Conservation (phyloP, 1,140 invertebrate genomes). For the Drosophila fuyamai region DNA sequence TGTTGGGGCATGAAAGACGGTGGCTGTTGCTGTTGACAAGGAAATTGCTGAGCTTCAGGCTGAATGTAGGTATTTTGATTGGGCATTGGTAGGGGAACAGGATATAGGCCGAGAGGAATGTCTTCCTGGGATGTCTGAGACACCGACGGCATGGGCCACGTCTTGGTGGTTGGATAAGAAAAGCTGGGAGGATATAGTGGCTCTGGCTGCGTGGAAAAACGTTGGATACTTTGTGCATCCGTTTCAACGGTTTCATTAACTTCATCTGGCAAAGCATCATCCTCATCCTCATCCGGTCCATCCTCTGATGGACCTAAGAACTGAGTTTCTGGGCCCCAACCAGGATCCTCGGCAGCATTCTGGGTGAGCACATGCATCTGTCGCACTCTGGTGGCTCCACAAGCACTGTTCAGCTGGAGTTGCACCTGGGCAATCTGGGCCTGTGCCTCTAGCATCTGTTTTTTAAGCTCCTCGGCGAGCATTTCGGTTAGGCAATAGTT, state of each 20-base stretch:
- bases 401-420: conserved; percentile 37
- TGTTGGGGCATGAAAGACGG: not conserved
- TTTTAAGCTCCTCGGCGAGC: conserved; percentile 52
- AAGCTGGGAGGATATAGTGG: not conserved
- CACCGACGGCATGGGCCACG: not conserved
- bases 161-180: not conserved
- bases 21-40: conserved; percentile 3
- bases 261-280: not conserved
- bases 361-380: conserved; percentile 8
- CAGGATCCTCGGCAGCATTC: not conserved
- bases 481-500: conserved; percentile 35
- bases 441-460: conserved; percentile 57
- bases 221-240: not conserved
- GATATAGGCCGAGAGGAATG: conserved; percentile 14
- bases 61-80: not conserved
- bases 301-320: not conserved
- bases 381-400: conserved; percentile 6
- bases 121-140: not conserved
- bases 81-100: not conserved
- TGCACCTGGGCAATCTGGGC: conserved; percentile 56
- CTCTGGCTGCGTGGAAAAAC: too few relatives aligned
- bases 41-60: not conserved
- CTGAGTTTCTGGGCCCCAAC: not conserved
- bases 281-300: not conserved
- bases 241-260: not conserved